Base-by-base conservation (phyloP, 2,797 vertebrate species). In the Clarias pachynema region DNA sequence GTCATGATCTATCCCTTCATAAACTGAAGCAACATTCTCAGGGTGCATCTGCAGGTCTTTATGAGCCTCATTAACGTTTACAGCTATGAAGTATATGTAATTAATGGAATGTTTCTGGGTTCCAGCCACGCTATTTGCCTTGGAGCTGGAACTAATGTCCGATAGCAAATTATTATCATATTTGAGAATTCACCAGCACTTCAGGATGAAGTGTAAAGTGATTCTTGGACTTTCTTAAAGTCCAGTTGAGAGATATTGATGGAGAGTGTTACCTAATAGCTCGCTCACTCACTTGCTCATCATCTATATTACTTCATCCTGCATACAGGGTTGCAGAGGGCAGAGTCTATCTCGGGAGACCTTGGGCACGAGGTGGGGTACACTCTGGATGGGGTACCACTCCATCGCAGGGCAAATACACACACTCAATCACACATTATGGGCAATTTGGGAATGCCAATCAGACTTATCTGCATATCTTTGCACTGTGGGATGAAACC, bases 31-130 rank as follows among this genome's bases (percentile, higher is more conserved):
- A 31, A 74, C 24, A 57, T 24, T 40, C 56, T 24, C 70, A 57
- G 68, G 6, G 31, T 80, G 57, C 77, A 63, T 60, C n/a, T 53
- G 66, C 26, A 5, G 82, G 26, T 18, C 63, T 85, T 80, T 72
- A 60, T 49, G 56, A 68, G 77, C 65, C 24, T 56, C 72, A 20
- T 53, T 65, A 77, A 57, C 18, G 1, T 84, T 66, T 57, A 53
- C 69, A 53, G 37, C 57, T 5, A 66, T 31, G 29, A 56, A 10
- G 60, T 2, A 66, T n/a, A n/a, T 75, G 24, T 31, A 24, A 66
- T 53, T 63, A 75, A 40, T 18, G 22, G 5, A n/a, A 20, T n/a
- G 40, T n/a, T 40, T 40, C 59, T 18, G 57, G 31, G 31, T 37
- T 62, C 24, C 29, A 34, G 9, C 16, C n/a, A 49, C 44, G 44